A percentile compares a stretch with the other conserved stretches of the same genome.
Conservation (phyloP, 2,888 invertebrate genomes). For the Chelonus formosanus region DNA sequence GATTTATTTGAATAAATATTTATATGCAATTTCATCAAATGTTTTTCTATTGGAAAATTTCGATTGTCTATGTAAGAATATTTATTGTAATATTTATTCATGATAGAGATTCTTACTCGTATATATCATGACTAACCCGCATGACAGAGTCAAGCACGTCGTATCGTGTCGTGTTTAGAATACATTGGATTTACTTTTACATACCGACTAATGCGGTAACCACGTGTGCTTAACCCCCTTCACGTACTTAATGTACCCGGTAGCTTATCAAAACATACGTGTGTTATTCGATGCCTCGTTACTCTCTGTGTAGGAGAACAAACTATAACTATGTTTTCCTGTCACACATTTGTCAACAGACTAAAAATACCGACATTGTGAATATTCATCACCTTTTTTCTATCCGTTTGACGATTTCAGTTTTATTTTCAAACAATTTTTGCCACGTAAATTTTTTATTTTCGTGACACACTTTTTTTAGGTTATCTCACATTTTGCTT, state of each 20-base stretch:
- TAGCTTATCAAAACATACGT: conserved; percentile 23
- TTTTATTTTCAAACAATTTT: too few species aligned
- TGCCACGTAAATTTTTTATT: too few species aligned
- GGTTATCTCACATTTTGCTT: too few species aligned
- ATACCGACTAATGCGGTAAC: conserved; percentile 15
- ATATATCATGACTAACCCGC: conserved; percentile 7
- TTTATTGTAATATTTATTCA: conserved; percentile 3
- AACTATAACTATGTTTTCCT: neutral
- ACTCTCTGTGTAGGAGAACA: neutral
- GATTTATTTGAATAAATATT: too few species aligned
- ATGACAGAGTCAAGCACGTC: conserved; percentile 14
- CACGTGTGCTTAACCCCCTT: conserved; percentile 13
- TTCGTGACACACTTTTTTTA: too few species aligned
- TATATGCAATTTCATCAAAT: neutral
- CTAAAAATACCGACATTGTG: conserved; percentile 21
- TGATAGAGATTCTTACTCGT: conserved; percentile 3
- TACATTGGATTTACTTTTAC: conserved; percentile 16
- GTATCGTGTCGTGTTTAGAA: conserved; percentile 16
- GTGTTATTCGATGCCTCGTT: conserved; percentile 9
- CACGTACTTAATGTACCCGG: conserved; percentile 11
- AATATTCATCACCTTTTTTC: conserved; percentile 13
- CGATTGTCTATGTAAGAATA: neutral
- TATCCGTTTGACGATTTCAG: too few species aligned
- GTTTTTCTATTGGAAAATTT: neutral
- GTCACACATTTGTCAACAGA: neutral